Base-by-base conservation (phyloP, 2,888 invertebrate genomes). In the Plutella xylostella region DNA sequence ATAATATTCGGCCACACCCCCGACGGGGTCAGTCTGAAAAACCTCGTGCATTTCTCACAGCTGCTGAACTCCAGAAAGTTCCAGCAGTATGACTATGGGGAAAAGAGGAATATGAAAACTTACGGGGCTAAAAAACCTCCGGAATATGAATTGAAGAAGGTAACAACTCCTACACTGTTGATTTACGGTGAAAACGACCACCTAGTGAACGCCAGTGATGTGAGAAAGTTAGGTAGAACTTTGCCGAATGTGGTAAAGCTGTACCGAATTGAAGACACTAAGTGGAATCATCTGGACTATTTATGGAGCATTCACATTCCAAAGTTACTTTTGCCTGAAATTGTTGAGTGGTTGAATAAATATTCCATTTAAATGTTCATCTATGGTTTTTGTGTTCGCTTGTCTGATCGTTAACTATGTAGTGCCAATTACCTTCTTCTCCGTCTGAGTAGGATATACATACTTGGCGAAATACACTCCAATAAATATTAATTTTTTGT, bases 221-320 rank as follows among this genome's bases (percentile, higher is more conserved):
- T 42, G 18, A 30, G 15, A 18, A 18, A 15, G 11, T 31, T 30
- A 9, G 12, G 25, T 18, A 42, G 19, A 30, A 17, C 11, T 18
- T 14, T 42, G 15, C 20, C 11, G n/a, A 42, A 42, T 30, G 12
- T 30, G n/a, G 17, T 9, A 9, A 19, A 30, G 9, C 14, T 31
- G 12, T 42, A 30, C 31, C 30, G 28, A 18, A n/a, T 42, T 9
- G 30, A 42, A n/a, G 14, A 30, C 14, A 11, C 15, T 15, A 5
- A 19, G 19, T 42, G 42, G 42, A 42, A 42, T 42, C 42, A 42
- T 19, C 19, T 42, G 11, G 42, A 42, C 31, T 42, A 17, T 18
- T n/a, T 42, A n/a, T 42, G 42, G 42, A 42, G 42, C 18, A 17
- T 11, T 11, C n/a, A 17, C 12, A 30, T 42, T 9, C 18, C 30